Conservation (phyloP, 2,797 vertebrate genomes). For the Adelosebastes latens region DNA sequence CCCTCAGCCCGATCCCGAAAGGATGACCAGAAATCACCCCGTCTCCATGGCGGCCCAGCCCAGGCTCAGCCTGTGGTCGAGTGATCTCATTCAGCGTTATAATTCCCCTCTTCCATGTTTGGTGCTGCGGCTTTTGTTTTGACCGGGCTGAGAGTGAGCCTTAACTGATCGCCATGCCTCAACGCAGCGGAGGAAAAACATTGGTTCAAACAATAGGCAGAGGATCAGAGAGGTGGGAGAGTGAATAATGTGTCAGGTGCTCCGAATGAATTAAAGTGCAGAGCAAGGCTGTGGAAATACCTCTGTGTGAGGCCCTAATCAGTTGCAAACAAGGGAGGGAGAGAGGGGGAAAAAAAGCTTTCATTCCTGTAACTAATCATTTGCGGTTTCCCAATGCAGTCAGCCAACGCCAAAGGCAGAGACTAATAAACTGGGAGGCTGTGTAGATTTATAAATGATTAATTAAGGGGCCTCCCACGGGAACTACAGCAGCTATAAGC, state of each 20-base stretch:
- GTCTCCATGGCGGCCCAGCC: conserved; percentile 28
- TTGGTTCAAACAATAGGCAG: conserved; percentile 74
- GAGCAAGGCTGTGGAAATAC: conserved; percentile 77
- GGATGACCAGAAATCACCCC: conserved; percentile 62
- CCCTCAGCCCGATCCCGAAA: conserved; percentile 42
- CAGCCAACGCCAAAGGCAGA: conserved; percentile 86
- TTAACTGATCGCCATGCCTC: conserved; percentile 70
- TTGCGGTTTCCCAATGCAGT: conserved; percentile 87
- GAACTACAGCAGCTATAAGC: conserved; percentile 85
- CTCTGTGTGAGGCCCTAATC: conserved; percentile 86
- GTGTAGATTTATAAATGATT: conserved; percentile 91
- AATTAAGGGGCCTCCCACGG: conserved; percentile 86
- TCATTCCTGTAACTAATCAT: conserved; percentile 89
- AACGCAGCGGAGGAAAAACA: conserved; percentile 63
- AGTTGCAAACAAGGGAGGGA: conserved; percentile 81
- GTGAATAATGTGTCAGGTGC: conserved; percentile 81
- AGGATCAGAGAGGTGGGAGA: conserved; percentile 74
- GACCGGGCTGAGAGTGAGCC: conserved; percentile 53
- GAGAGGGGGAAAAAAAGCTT: conserved; percentile 64
- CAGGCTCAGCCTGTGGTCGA: conserved; percentile 54
- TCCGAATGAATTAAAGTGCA: conserved; percentile 82
- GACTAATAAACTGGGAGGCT: conserved; percentile 88
- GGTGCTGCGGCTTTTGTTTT: conserved; percentile 69
- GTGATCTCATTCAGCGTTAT: conserved; percentile 61
- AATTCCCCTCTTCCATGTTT: conserved; percentile 70